These are phyloP conservation scores for Telenomus remus DNA, from an alignment of 1,140 invertebrate genomes.

Conservation along the genomic window DNA sequence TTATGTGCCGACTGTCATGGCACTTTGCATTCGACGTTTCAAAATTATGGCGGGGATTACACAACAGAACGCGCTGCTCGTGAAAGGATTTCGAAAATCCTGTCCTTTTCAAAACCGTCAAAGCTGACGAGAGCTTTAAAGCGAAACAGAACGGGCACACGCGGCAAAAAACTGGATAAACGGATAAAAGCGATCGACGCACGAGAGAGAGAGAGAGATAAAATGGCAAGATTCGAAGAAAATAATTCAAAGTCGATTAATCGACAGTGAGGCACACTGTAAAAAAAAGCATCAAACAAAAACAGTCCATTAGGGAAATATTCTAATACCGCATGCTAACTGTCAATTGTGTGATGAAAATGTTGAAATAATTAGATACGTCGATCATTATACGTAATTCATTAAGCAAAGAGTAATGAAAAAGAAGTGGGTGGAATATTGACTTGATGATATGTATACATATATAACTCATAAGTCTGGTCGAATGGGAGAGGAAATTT, in stretches of 20 bases:
- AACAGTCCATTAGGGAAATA: too few relatives aligned
- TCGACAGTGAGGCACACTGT: constrained; percentile 59
- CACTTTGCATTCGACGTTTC: constrained; percentile 51
- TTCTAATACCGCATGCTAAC: too few relatives aligned
- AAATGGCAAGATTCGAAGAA: constrained; percentile 61
- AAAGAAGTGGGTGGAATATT: constrained; percentile 24
- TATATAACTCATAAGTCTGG: constrained; percentile 35
- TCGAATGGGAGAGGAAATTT: constrained; percentile 33
- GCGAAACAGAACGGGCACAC: constrained; percentile 47
- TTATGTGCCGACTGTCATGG: background rate
- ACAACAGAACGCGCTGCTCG: constrained; percentile 53
- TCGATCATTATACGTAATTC: too few relatives aligned
- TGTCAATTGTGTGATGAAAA: too few relatives aligned
- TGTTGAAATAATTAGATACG: too few relatives aligned
- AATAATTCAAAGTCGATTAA: constrained; percentile 63
- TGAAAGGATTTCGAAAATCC: constrained; percentile 59
- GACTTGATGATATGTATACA: constrained; percentile 40
- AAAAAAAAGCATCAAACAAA: constrained; percentile 36
- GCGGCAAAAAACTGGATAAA: constrained; percentile 45
- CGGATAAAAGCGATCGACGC: constrained; percentile 55
- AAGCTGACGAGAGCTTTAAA: constrained; percentile 57
- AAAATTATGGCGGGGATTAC: constrained; percentile 50
- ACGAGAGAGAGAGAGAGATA: constrained; percentile 48
- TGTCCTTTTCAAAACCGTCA: constrained; percentile 54
- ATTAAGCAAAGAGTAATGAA: constrained; percentile 8